Percentiles rank a stretch among this genome's conserved stretches.
Conservation (phyloP, 2,888 invertebrate species). For the Teleiodes luculella region DNA sequence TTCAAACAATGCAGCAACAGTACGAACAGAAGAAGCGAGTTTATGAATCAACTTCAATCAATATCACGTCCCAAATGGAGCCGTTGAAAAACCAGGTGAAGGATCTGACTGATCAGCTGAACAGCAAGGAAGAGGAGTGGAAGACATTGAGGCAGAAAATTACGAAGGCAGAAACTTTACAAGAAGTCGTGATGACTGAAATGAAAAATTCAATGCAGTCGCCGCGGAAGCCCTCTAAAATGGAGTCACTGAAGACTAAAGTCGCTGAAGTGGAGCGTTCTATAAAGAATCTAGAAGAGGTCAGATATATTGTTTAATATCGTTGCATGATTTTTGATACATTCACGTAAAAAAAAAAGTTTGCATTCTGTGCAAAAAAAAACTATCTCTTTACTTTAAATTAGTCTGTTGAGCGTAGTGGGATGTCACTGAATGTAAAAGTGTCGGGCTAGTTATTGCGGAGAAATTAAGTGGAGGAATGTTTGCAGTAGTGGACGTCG, state of each 20-base stretch:
- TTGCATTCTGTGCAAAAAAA: too few species aligned
- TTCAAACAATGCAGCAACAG: slow-evolving; percentile 80
- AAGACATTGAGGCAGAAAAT: slow-evolving; percentile 75
- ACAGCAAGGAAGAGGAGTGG: slow-evolving; percentile 74
- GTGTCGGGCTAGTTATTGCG: too few species aligned
- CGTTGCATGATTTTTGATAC: too few species aligned
- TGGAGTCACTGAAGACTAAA: slow-evolving; percentile 81
- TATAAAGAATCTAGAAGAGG: slow-evolving; percentile 71
- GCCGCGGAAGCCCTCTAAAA: slow-evolving; percentile 72
- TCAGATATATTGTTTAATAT: slow-evolving; percentile 24
- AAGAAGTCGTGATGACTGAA: slow-evolving; percentile 73
- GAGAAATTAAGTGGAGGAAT: too few species aligned
- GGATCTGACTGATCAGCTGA: slow-evolving; percentile 72
- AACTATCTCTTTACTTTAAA: too few species aligned
- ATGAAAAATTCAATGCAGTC: slow-evolving; percentile 74
- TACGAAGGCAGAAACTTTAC: slow-evolving; percentile 74
- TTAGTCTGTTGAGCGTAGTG: too few species aligned
- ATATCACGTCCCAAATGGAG: slow-evolving; percentile 76
- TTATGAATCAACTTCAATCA: slow-evolving; percentile 82
- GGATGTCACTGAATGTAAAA: too few species aligned
- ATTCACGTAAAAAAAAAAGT: too few species aligned
- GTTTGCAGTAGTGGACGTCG: too few species aligned
- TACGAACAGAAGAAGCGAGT: slow-evolving; percentile 83
- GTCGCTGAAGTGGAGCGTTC: slow-evolving; percentile 80
- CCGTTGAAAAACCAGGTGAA: slow-evolving; percentile 76